Evolutionary conservation across 92 coral and sea anemone genomes (phyloP), one percentile per base, ranked within the genome.

Genomic region (Palythoa grandis): DNA sequence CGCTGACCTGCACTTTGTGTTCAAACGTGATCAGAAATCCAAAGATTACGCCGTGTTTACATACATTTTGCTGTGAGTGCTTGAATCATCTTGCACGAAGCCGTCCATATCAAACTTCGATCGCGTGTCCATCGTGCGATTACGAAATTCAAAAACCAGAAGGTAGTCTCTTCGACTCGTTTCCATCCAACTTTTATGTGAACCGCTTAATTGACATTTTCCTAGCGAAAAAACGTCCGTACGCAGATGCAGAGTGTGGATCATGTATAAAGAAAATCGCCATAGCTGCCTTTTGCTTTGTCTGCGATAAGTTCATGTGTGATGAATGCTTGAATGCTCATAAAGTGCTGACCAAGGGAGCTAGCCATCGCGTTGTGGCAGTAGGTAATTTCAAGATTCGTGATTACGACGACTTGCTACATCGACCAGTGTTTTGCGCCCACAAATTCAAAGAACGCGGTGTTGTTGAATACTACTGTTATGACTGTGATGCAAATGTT

Each of bases 361-460:
- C 76, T 57, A 92, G 92, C 13, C 98, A 94, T 63, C 91, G 98
- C 54, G 89, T 90, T 5, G 90, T 92, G 61, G 79, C 88, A 8
- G 82, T 91, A 29, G 98, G 95, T 17, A 90, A 88, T 53, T 89
- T 94, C 86, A 94, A 94, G 88, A 86, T 70, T 61, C 89, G 88
- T n/a, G 98, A 94, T 69, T 94, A 86, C 76, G 98, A 94, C 52
- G 95, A 94, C 35, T 68, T 94, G 68, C 87, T 92, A 8, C 90
- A 93, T 54, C 87, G 98, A 19, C 88, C 95, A 24, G 86, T 90
- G 58, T 88, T 84, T 58, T 94, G 98, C 53, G 95, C 95, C 11
- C 98, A 94, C 69, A 94, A 94, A 72, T 94, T 94, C 85, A 94
- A 92, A 76, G 98, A 94, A 83, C 91, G 90, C 48, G 98, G 98